A percentile compares a stretch with the other conserved stretches of the same genome.
Conservation (phyloP, 1,140 invertebrate genomes). For the Musca domestica region DNA sequence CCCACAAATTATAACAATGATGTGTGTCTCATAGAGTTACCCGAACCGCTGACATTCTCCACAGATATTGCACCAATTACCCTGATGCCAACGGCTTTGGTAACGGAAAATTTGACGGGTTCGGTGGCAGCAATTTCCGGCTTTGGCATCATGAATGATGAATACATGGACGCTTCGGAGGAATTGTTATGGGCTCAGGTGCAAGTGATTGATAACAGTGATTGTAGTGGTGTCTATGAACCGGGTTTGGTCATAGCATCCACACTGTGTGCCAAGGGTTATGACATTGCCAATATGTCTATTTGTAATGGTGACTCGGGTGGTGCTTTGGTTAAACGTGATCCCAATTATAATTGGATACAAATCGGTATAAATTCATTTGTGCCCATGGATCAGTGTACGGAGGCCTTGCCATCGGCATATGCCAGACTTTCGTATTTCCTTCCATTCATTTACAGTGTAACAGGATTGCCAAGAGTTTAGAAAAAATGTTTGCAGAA, state of each 20-base stretch:
- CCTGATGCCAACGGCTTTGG: conserved; percentile 31
- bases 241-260: conserved; percentile 31
- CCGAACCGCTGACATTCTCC: conserved; percentile 50
- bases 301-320: conserved; percentile 50
- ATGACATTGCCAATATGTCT: conserved; percentile 38
- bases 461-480: conserved; percentile 29
- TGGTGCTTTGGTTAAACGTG: conserved; percentile 34
- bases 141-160: conserved; percentile 42
- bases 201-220: conserved; percentile 37
- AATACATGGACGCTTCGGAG: conserved; percentile 41
- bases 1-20: conserved; percentile 55
- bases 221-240: conserved; percentile 33
- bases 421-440: conserved; percentile 46
- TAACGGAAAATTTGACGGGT: conserved; percentile 36
- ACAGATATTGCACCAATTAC: conserved; percentile 36
- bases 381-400: conserved; percentile 46
- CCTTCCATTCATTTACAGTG: conserved; percentile 36
- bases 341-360: conserved; percentile 26
- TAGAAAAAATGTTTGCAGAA: conserved; percentile 2
- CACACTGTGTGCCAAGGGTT: conserved; percentile 39
- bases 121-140: conserved; percentile 36
- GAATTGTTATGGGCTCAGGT: conserved; percentile 40
- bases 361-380: conserved; percentile 52
- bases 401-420: conserved; percentile 41
- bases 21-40: conserved; percentile 59